A percentile compares a stretch with the other conserved stretches of the same genome.
Conservation (phyloP, 2,113 vertebrate genomes). For the Myotis davidii region DNA sequence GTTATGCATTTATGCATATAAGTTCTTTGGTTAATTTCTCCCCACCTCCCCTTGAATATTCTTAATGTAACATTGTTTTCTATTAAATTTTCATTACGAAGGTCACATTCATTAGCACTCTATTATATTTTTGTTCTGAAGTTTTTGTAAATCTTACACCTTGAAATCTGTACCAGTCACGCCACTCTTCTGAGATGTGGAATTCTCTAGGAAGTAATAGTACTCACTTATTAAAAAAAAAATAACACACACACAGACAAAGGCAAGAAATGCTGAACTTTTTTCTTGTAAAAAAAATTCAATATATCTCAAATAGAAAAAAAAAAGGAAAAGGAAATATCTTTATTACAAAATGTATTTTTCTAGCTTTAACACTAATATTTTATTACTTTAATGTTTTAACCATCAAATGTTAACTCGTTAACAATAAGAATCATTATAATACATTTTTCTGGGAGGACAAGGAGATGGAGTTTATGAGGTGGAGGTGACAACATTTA, state of each 20-base stretch:
- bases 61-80: not conserved
- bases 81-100: not conserved
- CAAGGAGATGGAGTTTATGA: not conserved
- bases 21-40: no score
- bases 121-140: not conserved
- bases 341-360: not conserved
- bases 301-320: not conserved
- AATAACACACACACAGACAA: slow-evolving; percentile 10
- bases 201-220: not conserved
- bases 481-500: slow-evolving; percentile 46
- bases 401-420: slow-evolving; percentile 4
- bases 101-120: not conserved
- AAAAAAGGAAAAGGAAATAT: not conserved
- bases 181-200: not conserved
- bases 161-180: not conserved
- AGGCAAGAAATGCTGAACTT: not conserved
- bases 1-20: no score
- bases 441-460: not conserved
- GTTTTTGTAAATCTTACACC: not conserved
- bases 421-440: not conserved
- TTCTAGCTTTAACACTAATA: not conserved
- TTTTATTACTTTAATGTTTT: slow-evolving; percentile 41
- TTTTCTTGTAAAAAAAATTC: not conserved
- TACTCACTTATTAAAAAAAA: not conserved
- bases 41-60: not conserved